A percentile compares a stretch with the other conserved stretches of the same genome.
Evolutionary conservation across 2,113 vertebrate genomes (phyloP).

Genomic region (Salminus brasiliensis): DNA sequence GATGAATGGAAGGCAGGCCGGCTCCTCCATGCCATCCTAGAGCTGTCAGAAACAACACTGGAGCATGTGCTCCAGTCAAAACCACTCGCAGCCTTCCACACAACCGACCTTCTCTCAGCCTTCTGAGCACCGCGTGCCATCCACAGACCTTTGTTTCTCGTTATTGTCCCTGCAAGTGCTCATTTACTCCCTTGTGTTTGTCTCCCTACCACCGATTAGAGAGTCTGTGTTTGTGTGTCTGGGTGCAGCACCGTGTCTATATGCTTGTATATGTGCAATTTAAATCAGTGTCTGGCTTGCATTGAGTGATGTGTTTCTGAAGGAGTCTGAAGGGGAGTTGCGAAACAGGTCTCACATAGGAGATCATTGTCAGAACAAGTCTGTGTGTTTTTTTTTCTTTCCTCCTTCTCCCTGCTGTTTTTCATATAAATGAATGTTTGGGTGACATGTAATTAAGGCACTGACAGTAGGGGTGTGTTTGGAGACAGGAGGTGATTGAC

Average conservation of each 20-base stretch:
- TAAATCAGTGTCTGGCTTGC: not conserved
- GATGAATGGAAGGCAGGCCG: slow-evolving; percentile 48
- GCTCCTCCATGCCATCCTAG: slow-evolving; percentile 6
- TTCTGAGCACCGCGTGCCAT: not conserved
- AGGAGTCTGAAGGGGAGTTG: not conserved
- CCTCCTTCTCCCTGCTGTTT: not conserved
- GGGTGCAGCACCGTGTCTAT: not conserved
- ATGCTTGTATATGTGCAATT: slow-evolving; percentile 19
- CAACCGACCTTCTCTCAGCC: not conserved
- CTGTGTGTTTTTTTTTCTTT: not conserved
- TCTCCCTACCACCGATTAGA: not conserved
- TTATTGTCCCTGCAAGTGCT: not conserved
- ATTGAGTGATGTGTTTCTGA: not conserved
- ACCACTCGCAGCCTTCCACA: not conserved
- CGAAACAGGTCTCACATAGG: not conserved
- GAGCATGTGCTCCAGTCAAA: not conserved
- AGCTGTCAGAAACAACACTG: slow-evolving; percentile 23
- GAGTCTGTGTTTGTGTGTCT: not conserved
- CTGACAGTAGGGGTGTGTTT: slow-evolving; percentile 24
- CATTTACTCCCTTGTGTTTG: not conserved
- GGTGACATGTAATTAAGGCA: slow-evolving; percentile 67
- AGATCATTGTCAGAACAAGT: slow-evolving; percentile 20
- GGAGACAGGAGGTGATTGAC: slow-evolving; percentile 48
- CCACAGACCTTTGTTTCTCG: not conserved
- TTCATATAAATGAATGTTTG: slow-evolving; percentile 37